Evolutionary conservation across 2,113 vertebrate genomes (phyloP).

Genomic region (Danionella cerebrum): DNA sequence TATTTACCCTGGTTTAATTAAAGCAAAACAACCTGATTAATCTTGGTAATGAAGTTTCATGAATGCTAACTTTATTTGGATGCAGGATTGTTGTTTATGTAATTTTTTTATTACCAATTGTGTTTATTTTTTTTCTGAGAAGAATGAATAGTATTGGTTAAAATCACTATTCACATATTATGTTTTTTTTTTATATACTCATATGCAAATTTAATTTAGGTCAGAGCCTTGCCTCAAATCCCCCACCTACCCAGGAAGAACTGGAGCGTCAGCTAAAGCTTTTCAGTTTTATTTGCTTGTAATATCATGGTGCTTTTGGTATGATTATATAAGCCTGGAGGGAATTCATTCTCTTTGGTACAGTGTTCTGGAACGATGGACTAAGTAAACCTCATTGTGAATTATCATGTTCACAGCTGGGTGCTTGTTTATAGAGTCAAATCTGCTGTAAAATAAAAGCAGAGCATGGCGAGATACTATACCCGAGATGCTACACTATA

Average conservation of each 20-base stretch:
- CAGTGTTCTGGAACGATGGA: background rate
- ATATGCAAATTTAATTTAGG: background rate
- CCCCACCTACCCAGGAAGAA: background rate
- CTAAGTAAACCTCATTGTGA: background rate
- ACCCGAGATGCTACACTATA: too few relatives aligned
- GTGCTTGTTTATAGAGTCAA: background rate
- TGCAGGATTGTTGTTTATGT: too few relatives aligned
- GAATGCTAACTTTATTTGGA: too few relatives aligned
- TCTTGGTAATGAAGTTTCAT: conserved; percentile 33
- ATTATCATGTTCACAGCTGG: background rate
- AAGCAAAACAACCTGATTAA: conserved; percentile 21
- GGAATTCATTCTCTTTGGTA: background rate
- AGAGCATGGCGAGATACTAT: background rate
- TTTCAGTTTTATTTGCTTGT: background rate
- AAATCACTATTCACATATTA: too few relatives aligned
- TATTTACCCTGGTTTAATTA: conserved; percentile 31
- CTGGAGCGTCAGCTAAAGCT: background rate
- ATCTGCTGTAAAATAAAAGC: background rate
- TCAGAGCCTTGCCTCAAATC: background rate
- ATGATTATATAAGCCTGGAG: background rate
- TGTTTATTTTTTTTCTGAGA: too few relatives aligned
- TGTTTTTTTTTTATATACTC: background rate
- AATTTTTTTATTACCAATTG: too few relatives aligned
- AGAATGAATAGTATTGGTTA: too few relatives aligned
- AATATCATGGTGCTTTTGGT: background rate